Conservation (phyloP, 2,113 vertebrate genomes). For the Tonatia bakeri region DNA sequence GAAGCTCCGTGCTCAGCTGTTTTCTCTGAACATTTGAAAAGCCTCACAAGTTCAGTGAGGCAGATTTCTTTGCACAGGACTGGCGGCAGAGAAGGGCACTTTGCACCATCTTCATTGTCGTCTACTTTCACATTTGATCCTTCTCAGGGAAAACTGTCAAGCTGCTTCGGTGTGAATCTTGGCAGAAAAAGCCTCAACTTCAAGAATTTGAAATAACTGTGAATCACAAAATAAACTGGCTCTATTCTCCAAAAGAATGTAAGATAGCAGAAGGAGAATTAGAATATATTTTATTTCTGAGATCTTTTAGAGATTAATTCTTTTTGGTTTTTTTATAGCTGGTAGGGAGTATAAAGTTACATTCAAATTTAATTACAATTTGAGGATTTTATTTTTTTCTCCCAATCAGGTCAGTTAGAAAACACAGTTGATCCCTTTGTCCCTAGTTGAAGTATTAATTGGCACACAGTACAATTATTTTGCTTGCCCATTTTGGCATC, state of each 20-base stretch:
- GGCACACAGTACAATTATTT: neutral
- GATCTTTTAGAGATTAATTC: constrained; percentile 9
- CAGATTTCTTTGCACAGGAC: constrained; percentile 64
- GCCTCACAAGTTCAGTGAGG: neutral
- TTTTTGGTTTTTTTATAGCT: neutral
- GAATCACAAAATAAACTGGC: constrained; percentile 55
- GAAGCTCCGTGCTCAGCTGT: constrained; percentile 24
- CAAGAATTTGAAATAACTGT: constrained; percentile 57
- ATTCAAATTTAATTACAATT: constrained; percentile 18
- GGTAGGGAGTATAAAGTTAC: neutral
- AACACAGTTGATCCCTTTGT: neutral
- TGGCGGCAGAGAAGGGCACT: constrained; percentile 18
- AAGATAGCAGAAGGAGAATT: constrained; percentile 38
- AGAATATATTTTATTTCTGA: constrained; percentile 40
- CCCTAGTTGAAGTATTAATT: constrained; percentile 35
- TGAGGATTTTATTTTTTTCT: neutral
- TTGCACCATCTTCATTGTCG: constrained; percentile 37
- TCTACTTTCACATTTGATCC: constrained; percentile 51
- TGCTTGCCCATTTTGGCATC: neutral
- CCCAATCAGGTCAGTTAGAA: neutral
- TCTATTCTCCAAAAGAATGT: constrained; percentile 30
- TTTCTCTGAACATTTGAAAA: constrained; percentile 56
- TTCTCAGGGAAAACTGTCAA: constrained; percentile 60
- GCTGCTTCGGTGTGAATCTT: constrained; percentile 68
- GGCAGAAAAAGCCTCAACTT: constrained; percentile 59